These are phyloP conservation scores for Heliconius himera DNA, from an alignment of 1,140 invertebrate species.

Conservation along the genomic window DNA sequence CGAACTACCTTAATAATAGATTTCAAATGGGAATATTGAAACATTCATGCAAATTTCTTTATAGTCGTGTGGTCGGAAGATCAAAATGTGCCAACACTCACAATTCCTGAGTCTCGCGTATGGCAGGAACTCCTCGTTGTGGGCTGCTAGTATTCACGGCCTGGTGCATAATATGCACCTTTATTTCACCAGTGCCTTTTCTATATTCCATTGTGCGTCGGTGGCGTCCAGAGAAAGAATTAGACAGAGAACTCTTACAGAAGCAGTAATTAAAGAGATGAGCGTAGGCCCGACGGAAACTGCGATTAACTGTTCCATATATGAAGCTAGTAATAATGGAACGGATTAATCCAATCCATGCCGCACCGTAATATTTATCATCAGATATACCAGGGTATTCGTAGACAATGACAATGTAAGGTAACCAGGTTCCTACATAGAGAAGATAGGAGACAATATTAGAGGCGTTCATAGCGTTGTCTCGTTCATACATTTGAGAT, in stretches of 20 bases:
- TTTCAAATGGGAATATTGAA: not conserved
- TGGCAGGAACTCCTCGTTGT: conserved; percentile 37
- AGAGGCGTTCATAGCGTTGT: conserved; percentile 84
- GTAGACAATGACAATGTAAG: conserved; percentile 83
- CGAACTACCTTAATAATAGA: not conserved
- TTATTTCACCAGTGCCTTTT: conserved; percentile 84
- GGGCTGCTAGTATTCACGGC: conserved; percentile 36
- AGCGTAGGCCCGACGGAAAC: conserved; percentile 89
- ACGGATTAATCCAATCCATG: conserved; percentile 85
- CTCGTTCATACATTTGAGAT: conserved; percentile 84
- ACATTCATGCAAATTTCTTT: not conserved
- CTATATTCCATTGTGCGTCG: conserved; percentile 79
- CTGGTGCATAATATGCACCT: conserved; percentile 88
- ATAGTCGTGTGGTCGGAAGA: not conserved
- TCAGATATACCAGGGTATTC: conserved; percentile 80
- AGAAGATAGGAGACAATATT: conserved; percentile 86
- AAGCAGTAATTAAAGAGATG: conserved; percentile 92
- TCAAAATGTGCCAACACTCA: not conserved
- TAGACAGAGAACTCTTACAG: conserved; percentile 89
- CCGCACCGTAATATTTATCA: conserved; percentile 84
- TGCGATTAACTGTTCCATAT: conserved; percentile 85
- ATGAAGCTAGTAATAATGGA: conserved; percentile 86
- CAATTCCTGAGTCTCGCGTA: conserved; percentile 23
- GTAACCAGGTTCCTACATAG: conserved; percentile 87
- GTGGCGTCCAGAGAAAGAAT: conserved; percentile 81